Percentiles rank a stretch among this genome's conserved stretches.
Evolutionary conservation across 2,797 vertebrate species (phyloP).

Genomic region (Neosalanx taihuensis): DNA sequence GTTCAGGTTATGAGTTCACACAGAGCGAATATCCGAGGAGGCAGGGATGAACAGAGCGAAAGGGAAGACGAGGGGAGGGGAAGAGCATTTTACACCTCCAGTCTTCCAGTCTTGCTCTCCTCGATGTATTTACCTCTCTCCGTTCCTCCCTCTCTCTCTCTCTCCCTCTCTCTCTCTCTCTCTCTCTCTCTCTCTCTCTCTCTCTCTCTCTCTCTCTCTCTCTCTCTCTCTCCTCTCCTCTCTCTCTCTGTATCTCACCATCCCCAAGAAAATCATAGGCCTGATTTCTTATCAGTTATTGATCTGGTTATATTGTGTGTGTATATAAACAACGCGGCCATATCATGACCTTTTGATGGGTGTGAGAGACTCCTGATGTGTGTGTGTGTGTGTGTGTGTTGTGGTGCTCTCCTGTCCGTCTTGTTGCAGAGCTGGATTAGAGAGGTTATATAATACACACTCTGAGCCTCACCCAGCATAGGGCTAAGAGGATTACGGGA

Average conservation of each 20-base stretch:
- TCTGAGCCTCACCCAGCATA: slow-evolving; percentile 73
- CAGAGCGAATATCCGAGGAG: slow-evolving; percentile 36
- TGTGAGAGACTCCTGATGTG: background rate
- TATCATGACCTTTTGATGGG: background rate
- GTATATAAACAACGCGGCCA: background rate
- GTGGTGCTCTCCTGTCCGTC: slow-evolving; percentile 67
- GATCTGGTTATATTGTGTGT: too few relatives aligned
- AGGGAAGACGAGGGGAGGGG: background rate
- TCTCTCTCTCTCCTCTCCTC: too few relatives aligned
- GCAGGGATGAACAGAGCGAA: slow-evolving; percentile 17
- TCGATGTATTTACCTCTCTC: background rate
- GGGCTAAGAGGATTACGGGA: slow-evolving; percentile 76
- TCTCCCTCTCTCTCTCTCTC: background rate
- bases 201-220: too few relatives aligned
- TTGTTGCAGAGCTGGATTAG: slow-evolving; percentile 65
- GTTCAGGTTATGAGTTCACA: slow-evolving; percentile 48
- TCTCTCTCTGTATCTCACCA: too few relatives aligned
- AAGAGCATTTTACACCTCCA: background rate
- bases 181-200: too few relatives aligned
- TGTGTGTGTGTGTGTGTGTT: slow-evolving; percentile 25
- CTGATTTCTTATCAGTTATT: too few relatives aligned
- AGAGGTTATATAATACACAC: slow-evolving; percentile 73
- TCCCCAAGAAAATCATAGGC: too few relatives aligned
- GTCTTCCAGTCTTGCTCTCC: background rate
- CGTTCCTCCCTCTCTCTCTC: background rate